Conservation (phyloP, 2,797 vertebrate species). For the Rhincodon typus region DNA sequence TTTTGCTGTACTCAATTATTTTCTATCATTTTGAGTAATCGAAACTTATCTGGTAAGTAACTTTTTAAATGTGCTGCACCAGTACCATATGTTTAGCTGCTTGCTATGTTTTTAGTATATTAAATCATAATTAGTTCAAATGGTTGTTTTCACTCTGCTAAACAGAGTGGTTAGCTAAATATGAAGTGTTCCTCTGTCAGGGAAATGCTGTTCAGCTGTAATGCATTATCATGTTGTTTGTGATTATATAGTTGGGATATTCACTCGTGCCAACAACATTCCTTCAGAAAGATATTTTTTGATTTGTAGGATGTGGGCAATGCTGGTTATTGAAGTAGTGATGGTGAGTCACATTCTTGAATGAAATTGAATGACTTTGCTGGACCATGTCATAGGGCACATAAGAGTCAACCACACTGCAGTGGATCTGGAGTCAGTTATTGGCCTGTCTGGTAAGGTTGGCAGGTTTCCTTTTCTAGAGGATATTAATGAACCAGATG, state of each 20-base stretch:
- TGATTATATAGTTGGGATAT: not conserved
- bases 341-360: not conserved
- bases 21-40: not conserved
- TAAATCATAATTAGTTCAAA: conserved; percentile 19
- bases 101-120: not conserved
- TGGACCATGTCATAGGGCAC: not conserved
- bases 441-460: too few species aligned
- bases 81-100: not conserved
- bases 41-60: not conserved
- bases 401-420: not conserved
- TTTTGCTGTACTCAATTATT: not conserved
- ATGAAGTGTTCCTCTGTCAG: not conserved
- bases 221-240: not conserved
- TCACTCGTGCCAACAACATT: not conserved
- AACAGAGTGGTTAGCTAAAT: not conserved
- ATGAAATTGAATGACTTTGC: not conserved
- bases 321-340: not conserved
- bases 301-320: not conserved
- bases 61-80: not conserved
- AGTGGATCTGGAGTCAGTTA: not conserved
- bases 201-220: not conserved
- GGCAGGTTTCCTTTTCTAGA: not conserved
- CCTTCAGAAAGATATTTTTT: not conserved
- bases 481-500: not conserved
- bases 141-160: not conserved